These are phyloP conservation scores for Choloepus hoffmanni DNA, from an alignment of 2,113 vertebrate species.

Conservation along the genomic window DNA sequence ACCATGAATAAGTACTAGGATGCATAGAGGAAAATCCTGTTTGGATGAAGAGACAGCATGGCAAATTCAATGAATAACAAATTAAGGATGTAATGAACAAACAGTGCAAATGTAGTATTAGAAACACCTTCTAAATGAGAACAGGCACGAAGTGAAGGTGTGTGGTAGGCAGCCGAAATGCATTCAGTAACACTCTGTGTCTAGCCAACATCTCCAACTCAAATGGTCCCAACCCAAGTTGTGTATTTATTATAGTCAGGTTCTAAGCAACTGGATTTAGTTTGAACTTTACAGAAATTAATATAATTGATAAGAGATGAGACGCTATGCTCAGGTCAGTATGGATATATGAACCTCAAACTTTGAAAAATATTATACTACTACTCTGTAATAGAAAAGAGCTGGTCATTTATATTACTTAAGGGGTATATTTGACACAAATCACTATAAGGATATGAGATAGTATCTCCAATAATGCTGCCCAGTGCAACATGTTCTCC, in stretches of 20 bases:
- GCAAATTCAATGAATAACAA: constrained; percentile 14
- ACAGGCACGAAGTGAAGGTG: not conserved
- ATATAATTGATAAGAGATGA: not conserved
- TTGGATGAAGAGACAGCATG: constrained; percentile 15
- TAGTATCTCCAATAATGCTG: not conserved
- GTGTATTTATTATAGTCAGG: not conserved
- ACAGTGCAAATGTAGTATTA: not conserved
- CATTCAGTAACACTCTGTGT: not conserved
- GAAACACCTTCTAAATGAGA: not conserved
- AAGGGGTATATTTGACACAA: not conserved
- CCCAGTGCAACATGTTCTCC: not conserved
- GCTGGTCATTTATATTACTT: not conserved
- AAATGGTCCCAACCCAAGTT: not conserved
- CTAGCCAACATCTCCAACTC: not conserved
- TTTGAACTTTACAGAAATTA: constrained; percentile 2
- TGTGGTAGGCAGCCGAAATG: not conserved
- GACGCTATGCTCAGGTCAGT: not conserved
- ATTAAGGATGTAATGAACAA: not conserved
- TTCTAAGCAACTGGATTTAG: not conserved
- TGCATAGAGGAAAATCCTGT: not conserved
- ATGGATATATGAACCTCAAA: not conserved
- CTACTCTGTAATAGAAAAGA: constrained; percentile 13
- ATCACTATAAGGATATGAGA: not conserved
- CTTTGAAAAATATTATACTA: not conserved
- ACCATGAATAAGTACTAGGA: not conserved